Evolutionary conservation across 2,888 invertebrate species (phyloP), one percentile per base, ranked within the genome.

Genomic region (Bellardia bayeri): DNA sequence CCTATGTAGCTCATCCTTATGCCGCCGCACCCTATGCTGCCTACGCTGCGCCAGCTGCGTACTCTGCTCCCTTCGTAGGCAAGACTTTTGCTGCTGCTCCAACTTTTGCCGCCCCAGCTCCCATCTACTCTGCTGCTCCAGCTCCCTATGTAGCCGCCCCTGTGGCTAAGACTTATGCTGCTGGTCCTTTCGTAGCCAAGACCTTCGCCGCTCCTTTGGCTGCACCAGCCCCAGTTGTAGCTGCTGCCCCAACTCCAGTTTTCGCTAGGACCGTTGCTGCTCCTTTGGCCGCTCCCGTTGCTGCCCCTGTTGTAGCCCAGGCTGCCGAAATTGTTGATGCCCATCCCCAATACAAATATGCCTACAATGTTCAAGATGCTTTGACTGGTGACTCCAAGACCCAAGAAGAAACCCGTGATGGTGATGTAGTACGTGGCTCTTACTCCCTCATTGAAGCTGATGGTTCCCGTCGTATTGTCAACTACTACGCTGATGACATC

Each of bases 371-470:
- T 30, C 93, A 94, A 90, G 94, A 95, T 89, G 90, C 92, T 78
- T 89, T 94, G 54, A 94, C 94, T 80, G 94, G 94, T 61, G 94
- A 94, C 90, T 92, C 92, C 84, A 94, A 94, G 89, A 94, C 93
- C 84, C 94, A 94, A 91, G 93, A 93, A 79, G 94, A 94, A 91
- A 92, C 92, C 63, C 94, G 94, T 86, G 94, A 93, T 86, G 94
- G 94, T 87, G 94, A 94, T 90, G 92, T 94, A 79, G 94, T 94
- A 49, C 94, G 93, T 89, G 94, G 94, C 86, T 93, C 93, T 54
- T 94, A 94, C 92, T 94, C 94, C 76, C 90, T 94, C 79, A 92
- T 92, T 88, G 94, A 94, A 90, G 92, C 94, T 78, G 94, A 94
- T 89, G 94, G 94, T 89, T 93, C 94, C 82, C 92, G 93, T 84